Evolutionary conservation across 2,113 vertebrate genomes (phyloP), one percentile per base, ranked within the genome.

Genomic region (Nothocercus julius): DNA sequence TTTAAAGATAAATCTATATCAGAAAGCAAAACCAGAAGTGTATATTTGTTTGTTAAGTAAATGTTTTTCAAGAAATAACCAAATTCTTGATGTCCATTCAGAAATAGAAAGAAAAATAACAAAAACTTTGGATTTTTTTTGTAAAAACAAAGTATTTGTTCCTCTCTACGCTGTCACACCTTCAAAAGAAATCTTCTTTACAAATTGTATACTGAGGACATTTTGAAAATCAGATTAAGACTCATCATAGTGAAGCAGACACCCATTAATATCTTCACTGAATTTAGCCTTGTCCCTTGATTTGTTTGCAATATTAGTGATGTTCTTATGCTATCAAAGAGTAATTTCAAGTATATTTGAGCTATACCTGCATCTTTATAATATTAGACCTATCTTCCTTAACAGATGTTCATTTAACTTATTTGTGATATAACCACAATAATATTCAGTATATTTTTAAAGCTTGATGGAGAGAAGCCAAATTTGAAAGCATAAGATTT

Each of bases 261-360:
- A 82, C 8, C 27, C 5, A 24, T 67, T 58, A 74, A 0, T 0
- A 0, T 38, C 22, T 62, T 82, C 49, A 74, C 61, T 81, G 16
- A 58, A 53, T 69, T 13, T 47, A 47, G 44, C 36, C 44, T 88
- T 14, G 13, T 45, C 17, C 70, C 66, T 70, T 21, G 84, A 20
- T 36, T 79, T 87, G 14, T 81, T 79, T 70, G 11, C 22, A 81
- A 1, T 40, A 76, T 69, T 90, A 61, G n/a, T 76, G 44, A 40
- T 77, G 21, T 28, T 86, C 9, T 42, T 62, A 66, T 8, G 30
- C 16, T 64, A 36, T 86, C 40, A 25, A 63, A 45, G 32, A 69
- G 47, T 73, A 56, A 73, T 92, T 90, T 88, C 34, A 73, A 76
- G 25, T 49, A 78, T 49, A 32, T n/a, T 72, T 88, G 42, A 28